Evolutionary conservation across 2,888 invertebrate species (phyloP).

Genomic region (Oscheius onirici): DNA sequence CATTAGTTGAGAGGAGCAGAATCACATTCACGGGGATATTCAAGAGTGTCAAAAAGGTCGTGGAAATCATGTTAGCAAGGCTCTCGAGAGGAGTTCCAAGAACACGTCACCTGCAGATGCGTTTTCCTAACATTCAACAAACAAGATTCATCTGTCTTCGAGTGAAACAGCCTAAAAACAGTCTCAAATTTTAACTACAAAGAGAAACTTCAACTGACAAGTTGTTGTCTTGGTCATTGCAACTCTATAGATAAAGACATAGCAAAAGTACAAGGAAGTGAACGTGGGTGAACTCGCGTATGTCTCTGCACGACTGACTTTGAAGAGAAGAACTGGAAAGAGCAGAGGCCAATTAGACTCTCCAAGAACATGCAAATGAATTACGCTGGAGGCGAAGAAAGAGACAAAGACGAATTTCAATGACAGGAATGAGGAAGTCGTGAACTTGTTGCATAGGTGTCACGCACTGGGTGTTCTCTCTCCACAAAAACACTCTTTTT

Average conservation of each 20-base stretch:
- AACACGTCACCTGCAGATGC: not conserved
- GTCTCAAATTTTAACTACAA: not conserved
- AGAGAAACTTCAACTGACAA: not conserved
- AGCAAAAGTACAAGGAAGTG: not conserved
- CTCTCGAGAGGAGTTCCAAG: not conserved
- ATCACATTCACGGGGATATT: not conserved
- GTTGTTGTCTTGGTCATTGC: not conserved
- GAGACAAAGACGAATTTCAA: slow-evolving; percentile 5
- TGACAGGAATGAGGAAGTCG: slow-evolving; percentile 5
- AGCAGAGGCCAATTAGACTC: slow-evolving; percentile 7
- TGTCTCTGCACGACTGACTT: not conserved
- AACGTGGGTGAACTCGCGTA: not conserved
- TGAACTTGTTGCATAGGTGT: too few relatives aligned
- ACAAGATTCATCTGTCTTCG: not conserved
- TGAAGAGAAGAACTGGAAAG: slow-evolving; percentile 1
- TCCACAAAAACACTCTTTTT: too few relatives aligned
- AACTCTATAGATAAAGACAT: not conserved
- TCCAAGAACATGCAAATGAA: slow-evolving; percentile 15
- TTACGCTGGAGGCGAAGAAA: slow-evolving; percentile 14
- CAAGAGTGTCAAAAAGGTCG: not conserved
- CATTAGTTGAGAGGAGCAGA: not conserved
- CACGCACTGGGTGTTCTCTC: too few relatives aligned
- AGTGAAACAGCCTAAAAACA: not conserved
- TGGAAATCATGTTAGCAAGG: not conserved
- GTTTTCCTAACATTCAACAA: not conserved